Base-by-base conservation (phyloP, 2,797 vertebrate genomes). In the Myiotriccus ornatus region DNA sequence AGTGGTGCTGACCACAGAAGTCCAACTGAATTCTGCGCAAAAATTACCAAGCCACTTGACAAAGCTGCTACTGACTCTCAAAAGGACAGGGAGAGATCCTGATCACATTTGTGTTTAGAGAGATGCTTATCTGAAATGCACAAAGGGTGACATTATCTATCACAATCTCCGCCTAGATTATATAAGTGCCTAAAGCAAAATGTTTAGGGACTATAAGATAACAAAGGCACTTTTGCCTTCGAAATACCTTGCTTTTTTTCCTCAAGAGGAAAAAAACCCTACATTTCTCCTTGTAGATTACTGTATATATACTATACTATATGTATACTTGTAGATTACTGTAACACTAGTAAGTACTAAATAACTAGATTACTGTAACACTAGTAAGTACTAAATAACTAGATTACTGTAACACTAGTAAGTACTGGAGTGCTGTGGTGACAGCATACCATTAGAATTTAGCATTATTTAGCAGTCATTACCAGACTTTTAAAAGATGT, bases 51-150 rank as follows among this genome's bases (percentile, higher is more conserved):
- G 91, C 81, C 94, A 87, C 93, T 95, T 1, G 78, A 75, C 89
- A 97, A 94, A 94, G 95, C 85, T 95, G 95, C 47, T 96, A 96
- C 76, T 93, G 91, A 95, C 82, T 46, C 94, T 94, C 95, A 95
- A 94, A 92, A 92, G 81, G 81, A 94, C 91, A 96, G 94, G 94
- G 87, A 95, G 90, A 94, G 85, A 94, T 95, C 87, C 93, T 91
- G 92, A 95, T 94, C 85, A 81, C 93, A 90, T 94, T 91, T 93
- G 87, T 96, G 94, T 79, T 95, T 97, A 94, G 93, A 97, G 94
- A 97, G 91, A 91, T 95, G 89, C 89, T 93, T 94, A 95, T 96
- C 95, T 91, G 95, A 97, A 95, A 92, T 76, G 87, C 96, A 95
- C 89, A 95, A 97, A 96, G 91, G 95, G 92, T 94, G 89, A 93